Evolutionary conservation across 2,113 vertebrate genomes (phyloP), one percentile per base, ranked within the genome.

Genomic region (Gobiocypris rarus): DNA sequence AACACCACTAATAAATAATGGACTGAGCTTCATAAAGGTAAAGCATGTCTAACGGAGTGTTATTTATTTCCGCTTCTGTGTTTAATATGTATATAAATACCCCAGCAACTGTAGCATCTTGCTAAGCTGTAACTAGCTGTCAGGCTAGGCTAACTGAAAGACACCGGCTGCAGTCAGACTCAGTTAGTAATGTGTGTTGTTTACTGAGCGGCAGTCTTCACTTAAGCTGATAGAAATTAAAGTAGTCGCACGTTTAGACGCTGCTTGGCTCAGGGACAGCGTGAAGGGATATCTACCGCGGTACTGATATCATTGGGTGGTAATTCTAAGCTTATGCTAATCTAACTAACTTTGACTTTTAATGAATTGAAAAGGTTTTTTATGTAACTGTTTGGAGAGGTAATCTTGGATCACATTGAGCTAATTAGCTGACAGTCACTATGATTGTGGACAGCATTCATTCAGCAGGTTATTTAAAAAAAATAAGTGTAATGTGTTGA

Each of bases 1-100:
- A 45, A 26, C 24, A 82, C 48, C 15, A 56, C 28, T 2, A 15
- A n/a, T 19, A 24, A 19, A 70, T n/a, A 26, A 82, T 82, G 80
- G 80, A 82, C 50, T 71, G 80, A 82, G 22, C 31, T 70, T 56
- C 14, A 54, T 54, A 38, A 82, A 82, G 80, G 80, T 82, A 82
- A 54, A 38, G 10, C 34, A 81, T 81, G 17, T n/a, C 9, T 5
- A 7, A 19, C 3, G 9, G 28, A 3, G 14, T 45, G 1, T 19
- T 17, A 48, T 22, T 67, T 81, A 48, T 65, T 50, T 67, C n/a
- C n/a, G 6, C 24, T 5, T 67, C 3, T 14, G 24, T 50, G 24
- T 81, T 2, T 67, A 50, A 9, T 31, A 15, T 45, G 11, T 26
- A 24, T n/a, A 14, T 34, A 56, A 43, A 45, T 34, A 7, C 38